Base-by-base conservation (phyloP, 1,140 invertebrate species). In the Drosophila kepulauana region DNA sequence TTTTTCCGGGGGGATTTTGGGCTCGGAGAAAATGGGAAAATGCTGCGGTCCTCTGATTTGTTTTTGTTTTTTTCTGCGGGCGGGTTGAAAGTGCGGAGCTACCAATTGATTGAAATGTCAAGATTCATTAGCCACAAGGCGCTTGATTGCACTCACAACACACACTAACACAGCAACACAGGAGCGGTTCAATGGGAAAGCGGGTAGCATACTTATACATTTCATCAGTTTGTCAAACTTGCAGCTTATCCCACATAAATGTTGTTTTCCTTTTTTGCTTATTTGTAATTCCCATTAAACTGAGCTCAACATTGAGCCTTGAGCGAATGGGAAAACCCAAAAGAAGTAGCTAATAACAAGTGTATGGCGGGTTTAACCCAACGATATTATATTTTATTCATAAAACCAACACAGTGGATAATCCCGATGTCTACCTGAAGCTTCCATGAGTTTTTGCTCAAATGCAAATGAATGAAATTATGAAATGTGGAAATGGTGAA, bases 21-120 rank as follows among this genome's bases (percentile, higher is more conserved):
- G 65, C 15, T 33, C 41, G n/a, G 13, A 35, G 33, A 58, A 57
- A 71, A 35, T 54, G 59, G 49, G 62, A 63, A 85, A 85, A 69
- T 61, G 41, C 52, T 66, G 79, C 54, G 65, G 66, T 80, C 11
- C 49, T 43, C 6, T 3, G 28, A 10, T 16, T 11, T 61, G n/a
- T 28, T 16, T 57, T 16, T 8, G 51, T 8, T 15, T 16, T 57
- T 33, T 48, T 43, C 61, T 30, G 13, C 13, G 33, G 15, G 43
- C 25, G 59, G 81, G 56, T 68, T 77, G 71, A 82, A 84, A 77
- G 76, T 76, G 33, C 64, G 16, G 61, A 54, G 28, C 51, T 1
- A n/a, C 15, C 51, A 82, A 78, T 68, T 84, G 81, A 88, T 88
- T 88, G 78, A 88, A 87, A 84, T 88, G 84, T 88, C 84, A 89